Base-by-base conservation (phyloP, 2,797 vertebrate species). In the Pantherophis alleghaniensis region DNA sequence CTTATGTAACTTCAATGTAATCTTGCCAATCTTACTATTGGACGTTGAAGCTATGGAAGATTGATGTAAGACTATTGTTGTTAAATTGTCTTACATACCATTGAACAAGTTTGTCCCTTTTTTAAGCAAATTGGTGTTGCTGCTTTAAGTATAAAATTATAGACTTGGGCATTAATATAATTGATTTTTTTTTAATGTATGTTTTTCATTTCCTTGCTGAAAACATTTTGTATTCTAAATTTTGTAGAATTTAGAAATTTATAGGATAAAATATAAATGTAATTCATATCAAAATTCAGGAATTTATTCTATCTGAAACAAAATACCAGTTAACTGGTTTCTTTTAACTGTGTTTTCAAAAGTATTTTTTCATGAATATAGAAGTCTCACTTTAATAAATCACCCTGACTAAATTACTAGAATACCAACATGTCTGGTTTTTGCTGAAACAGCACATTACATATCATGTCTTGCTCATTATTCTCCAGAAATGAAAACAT, bases 291-390 rank as follows among this genome's bases (percentile, higher is more conserved):
- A 37, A 87, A 32, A 14, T 69, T 87, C 28, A 69, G 13, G 3
- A n/a, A 79, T 32, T 13, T 51, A 12, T 56, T 53, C 37, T 83
- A 59, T 86, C n/a, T 14, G 32, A 26, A 55, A 92, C 22, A 66
- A 32, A 92, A 37, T 32, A 55, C 9, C 57, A 24, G 47, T 59
- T 28, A 2, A n/a, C 14, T 59, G 28, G 51, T 87, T 12, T 47
- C 74, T 87, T 91, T 79, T 79, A 10, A 57, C n/a, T 93, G 93
- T 91, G 87, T 91, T 66, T 26, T 18, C 89, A 93, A 90, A 96
- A 94, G 89, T 79, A 90, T 94, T 94, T 95, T 88, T 90, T 88
- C 90, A 56, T 74, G 59, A 93, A 95, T 91, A 90, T 18, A 57
- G 37, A 55, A 20, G 56, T 14, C 1, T 51, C 22, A 28, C 22